Evolutionary conservation across 2,113 vertebrate species (phyloP).

Genomic region (Cranoglanis bouderius): DNA sequence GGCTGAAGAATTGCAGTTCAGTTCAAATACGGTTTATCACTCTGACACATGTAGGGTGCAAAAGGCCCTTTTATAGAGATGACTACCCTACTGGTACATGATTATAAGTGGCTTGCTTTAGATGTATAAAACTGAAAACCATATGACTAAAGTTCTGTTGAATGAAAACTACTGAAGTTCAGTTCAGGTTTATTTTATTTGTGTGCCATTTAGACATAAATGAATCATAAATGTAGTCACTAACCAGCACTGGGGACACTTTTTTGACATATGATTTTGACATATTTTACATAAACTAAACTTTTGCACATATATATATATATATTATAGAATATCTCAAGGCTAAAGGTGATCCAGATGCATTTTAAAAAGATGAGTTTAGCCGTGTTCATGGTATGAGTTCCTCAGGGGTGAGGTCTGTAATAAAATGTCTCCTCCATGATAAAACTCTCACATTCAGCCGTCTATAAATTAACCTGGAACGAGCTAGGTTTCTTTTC

Average conservation of each 20-base stretch:
- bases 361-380: not conserved
- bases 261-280: too few relatives aligned
- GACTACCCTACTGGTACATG: not conserved
- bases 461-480: not conserved
- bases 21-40: slow-evolving; percentile 2
- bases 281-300: too few relatives aligned
- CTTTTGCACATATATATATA: not conserved
- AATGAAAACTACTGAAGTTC: not conserved
- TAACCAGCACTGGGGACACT: not conserved
- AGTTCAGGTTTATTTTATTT: not conserved
- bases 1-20: not conserved
- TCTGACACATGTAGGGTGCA: not conserved
- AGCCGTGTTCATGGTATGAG: not conserved
- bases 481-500: not conserved
- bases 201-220: not conserved
- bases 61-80: not conserved
- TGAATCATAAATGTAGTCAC: not conserved
- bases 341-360: not conserved
- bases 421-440: not conserved
- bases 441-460: not conserved
- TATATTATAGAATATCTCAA: not conserved
- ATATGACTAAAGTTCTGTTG: not conserved
- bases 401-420: not conserved
- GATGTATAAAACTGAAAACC: not conserved
- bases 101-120: not conserved